These are phyloP conservation scores for Dasypogon diadema DNA, from an alignment of 2,888 invertebrate species.

Conservation along the genomic window DNA sequence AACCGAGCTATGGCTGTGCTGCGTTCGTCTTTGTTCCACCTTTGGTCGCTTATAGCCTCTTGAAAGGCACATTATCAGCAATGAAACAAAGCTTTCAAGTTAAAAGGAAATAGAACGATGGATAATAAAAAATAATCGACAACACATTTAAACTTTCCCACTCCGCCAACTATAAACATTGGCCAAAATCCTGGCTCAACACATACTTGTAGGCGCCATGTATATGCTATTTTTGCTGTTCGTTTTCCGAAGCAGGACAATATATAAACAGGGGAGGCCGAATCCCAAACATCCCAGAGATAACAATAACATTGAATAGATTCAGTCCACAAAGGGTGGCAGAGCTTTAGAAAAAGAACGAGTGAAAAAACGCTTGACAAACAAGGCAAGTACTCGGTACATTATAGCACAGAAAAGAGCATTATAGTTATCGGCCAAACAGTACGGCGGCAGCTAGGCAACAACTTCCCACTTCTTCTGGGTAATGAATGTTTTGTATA, in stretches of 20 bases:
- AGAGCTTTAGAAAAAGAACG: neutral
- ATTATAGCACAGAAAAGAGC: constrained; percentile 5
- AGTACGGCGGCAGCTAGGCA: constrained; percentile 55
- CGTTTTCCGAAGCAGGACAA: constrained; percentile 16
- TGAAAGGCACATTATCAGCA: constrained; percentile 49
- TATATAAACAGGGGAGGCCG: constrained; percentile 6
- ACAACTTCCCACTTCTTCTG: constrained; percentile 50
- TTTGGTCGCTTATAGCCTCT: constrained; percentile 20
- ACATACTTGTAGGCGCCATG: constrained; percentile 46
- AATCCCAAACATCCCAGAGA: constrained; percentile 25
- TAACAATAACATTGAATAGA: constrained; percentile 49
- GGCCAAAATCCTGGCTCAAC: constrained; percentile 7
- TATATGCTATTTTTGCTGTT: constrained; percentile 44
- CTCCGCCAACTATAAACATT: constrained; percentile 37
- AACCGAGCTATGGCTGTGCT: neutral
- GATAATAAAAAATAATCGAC: constrained; percentile 56
- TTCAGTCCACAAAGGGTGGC: constrained; percentile 33
- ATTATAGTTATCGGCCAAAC: constrained; percentile 54
- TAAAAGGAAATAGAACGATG: constrained; percentile 53
- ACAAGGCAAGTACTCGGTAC: constrained; percentile 36
- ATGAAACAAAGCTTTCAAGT: constrained; percentile 53
- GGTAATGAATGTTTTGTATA: constrained; percentile 25
- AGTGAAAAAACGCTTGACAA: constrained; percentile 21
- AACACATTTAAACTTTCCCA: constrained; percentile 50
- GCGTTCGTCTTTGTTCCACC: constrained; percentile 38